These are phyloP conservation scores for Zalophus californianus DNA, from an alignment of 2,797 vertebrate genomes.

Conservation along the genomic window DNA sequence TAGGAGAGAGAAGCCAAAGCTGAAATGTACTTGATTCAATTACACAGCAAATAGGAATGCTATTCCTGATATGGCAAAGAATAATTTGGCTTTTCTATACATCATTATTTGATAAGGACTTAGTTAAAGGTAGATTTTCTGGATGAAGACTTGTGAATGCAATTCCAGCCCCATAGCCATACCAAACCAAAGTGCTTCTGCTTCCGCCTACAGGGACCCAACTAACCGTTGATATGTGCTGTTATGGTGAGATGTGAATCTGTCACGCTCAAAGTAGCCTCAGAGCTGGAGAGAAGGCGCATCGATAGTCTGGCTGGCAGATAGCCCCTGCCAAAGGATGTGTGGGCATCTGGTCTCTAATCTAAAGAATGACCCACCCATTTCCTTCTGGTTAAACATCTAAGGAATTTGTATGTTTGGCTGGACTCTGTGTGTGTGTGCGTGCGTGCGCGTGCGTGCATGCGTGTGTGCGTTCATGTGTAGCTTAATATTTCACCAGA, in stretches of 20 bases:
- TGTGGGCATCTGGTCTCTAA: neutral
- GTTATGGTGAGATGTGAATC: neutral
- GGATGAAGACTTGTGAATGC: slow-evolving; percentile 43
- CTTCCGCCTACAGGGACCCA: neutral
- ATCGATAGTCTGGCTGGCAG: neutral
- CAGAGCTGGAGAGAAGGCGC: neutral
- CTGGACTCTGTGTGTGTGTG: neutral
- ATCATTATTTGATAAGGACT: slow-evolving; percentile 73
- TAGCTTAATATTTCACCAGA: slow-evolving; percentile 28
- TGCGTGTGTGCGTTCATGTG: neutral
- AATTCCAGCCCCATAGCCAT: neutral
- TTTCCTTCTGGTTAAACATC: neutral
- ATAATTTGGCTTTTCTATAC: slow-evolving; percentile 54
- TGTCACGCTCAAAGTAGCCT: neutral
- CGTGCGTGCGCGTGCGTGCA: neutral
- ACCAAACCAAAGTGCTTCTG: neutral
- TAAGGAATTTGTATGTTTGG: neutral
- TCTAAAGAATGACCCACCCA: neutral
- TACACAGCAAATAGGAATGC: slow-evolving; percentile 60
- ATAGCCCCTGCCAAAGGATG: neutral
- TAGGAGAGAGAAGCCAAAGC: slow-evolving; percentile 50
- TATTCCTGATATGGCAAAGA: slow-evolving; percentile 64
- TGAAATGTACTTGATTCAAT: slow-evolving; percentile 56
- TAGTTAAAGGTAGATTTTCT: slow-evolving; percentile 63
- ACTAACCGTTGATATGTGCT: neutral